These are phyloP conservation scores for Fragum sueziense DNA, from an alignment of 2,888 invertebrate species.

Conservation along the genomic window DNA sequence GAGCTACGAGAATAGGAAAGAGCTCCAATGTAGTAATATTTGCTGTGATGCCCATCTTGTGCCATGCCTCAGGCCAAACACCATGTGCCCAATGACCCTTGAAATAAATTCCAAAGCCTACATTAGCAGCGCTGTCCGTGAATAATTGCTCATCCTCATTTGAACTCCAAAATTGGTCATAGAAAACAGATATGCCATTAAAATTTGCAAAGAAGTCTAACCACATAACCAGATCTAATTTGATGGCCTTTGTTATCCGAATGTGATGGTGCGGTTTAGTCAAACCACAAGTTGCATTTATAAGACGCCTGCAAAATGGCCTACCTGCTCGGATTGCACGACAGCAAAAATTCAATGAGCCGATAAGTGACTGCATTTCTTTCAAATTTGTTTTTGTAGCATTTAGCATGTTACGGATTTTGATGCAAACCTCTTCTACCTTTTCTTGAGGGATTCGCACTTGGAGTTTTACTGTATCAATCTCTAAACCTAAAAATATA, in stretches of 20 bases:
- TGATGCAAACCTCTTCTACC: background rate
- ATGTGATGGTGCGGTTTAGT: slow-evolving; percentile 36
- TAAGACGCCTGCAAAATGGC: slow-evolving; percentile 40
- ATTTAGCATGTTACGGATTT: background rate
- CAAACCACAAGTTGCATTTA: slow-evolving; percentile 32
- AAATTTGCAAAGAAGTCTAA: slow-evolving; percentile 24
- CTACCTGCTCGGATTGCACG: slow-evolving; percentile 34
- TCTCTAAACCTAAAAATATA: slow-evolving; percentile 26
- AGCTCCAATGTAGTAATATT: slow-evolving; percentile 24
- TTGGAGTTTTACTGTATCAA: slow-evolving; percentile 16
- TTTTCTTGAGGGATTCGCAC: slow-evolving; percentile 29
- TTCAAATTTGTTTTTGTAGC: slow-evolving; percentile 25
- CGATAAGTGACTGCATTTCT: slow-evolving; percentile 38
- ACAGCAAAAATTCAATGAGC: slow-evolving; percentile 32
- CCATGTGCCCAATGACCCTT: slow-evolving; percentile 4
- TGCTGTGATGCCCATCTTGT: background rate
- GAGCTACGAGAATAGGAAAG: slow-evolving; percentile 29
- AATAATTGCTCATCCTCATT: slow-evolving; percentile 41
- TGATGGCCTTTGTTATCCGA: slow-evolving; percentile 22
- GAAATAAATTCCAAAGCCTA: slow-evolving; percentile 32
- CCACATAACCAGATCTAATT: slow-evolving; percentile 34
- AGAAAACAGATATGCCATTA: slow-evolving; percentile 41
- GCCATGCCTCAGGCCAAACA: slow-evolving; percentile 27
- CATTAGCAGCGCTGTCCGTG: slow-evolving; percentile 35
- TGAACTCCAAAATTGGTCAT: slow-evolving; percentile 29